Evolutionary conservation across 2,113 vertebrate genomes (phyloP).

Genomic region (Oryzias melastigma): DNA sequence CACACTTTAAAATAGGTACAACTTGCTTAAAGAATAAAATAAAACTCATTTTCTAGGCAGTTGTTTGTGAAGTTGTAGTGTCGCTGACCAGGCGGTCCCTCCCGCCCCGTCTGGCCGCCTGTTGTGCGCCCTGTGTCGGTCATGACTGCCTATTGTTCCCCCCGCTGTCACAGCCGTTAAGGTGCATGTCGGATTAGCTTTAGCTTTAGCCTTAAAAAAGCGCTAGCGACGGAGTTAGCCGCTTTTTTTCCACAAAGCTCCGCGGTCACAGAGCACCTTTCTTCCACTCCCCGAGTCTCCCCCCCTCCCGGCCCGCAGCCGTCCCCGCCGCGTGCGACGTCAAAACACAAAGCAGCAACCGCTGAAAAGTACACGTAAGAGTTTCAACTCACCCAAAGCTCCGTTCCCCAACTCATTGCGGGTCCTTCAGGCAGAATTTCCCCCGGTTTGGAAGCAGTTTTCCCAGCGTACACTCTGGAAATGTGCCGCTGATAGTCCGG

Average conservation of each 20-base stretch:
- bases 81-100: too few relatives aligned
- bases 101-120: not conserved
- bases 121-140: slow-evolving; percentile 6
- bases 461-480: slow-evolving; percentile 40
- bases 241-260: slow-evolving; percentile 49
- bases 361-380: not conserved
- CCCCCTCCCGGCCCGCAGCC: not conserved
- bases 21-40: slow-evolving; percentile 13
- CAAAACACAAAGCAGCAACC: not conserved
- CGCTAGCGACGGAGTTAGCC: slow-evolving; percentile 34
- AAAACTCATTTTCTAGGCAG: not conserved
- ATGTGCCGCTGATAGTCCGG: slow-evolving; percentile 52
- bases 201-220: slow-evolving; percentile 35
- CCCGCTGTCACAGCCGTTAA: slow-evolving; percentile 62
- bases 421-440: slow-evolving; percentile 45
- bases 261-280: slow-evolving; percentile 60
- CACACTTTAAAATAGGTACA: slow-evolving; percentile 12
- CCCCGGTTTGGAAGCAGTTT: slow-evolving; percentile 55
- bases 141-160: slow-evolving; percentile 64
- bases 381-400: slow-evolving; percentile 68
- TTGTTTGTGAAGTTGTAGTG: too few relatives aligned
- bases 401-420: slow-evolving; percentile 76
- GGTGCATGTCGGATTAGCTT: slow-evolving; percentile 65
- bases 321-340: slow-evolving; percentile 3
- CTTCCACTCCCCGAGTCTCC: slow-evolving; percentile 10